A percentile compares a stretch with the other conserved stretches of the same genome.
Evolutionary conservation across 2,113 vertebrate species (phyloP).

Genomic region (Puffinus mauretanicus): DNA sequence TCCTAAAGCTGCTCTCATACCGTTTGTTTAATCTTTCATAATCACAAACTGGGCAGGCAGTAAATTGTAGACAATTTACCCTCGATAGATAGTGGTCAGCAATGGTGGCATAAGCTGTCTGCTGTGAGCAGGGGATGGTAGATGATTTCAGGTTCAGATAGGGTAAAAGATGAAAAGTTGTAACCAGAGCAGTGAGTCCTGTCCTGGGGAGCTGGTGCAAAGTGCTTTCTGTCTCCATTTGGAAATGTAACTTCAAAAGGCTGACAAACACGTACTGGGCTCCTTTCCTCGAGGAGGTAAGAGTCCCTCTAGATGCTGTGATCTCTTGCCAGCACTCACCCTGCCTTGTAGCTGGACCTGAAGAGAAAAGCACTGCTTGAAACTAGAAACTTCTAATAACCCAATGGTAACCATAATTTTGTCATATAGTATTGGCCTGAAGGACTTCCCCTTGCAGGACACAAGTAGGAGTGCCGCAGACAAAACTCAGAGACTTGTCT

Average conservation of each 20-base stretch:
- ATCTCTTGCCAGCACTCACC: not conserved
- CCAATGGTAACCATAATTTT: not conserved
- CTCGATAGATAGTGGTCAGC: slow-evolving; percentile 50
- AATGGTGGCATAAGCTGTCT: not conserved
- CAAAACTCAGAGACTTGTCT: not conserved
- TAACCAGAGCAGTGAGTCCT: not conserved
- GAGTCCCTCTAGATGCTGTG: not conserved
- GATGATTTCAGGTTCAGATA: not conserved
- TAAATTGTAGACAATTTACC: slow-evolving; percentile 48
- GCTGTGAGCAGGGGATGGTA: not conserved
- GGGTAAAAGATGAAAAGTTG: not conserved
- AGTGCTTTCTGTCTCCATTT: not conserved
- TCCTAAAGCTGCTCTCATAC: slow-evolving; percentile 62
- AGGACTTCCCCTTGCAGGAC: not conserved
- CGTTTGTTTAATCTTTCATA: slow-evolving; percentile 65
- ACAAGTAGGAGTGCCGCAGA: not conserved
- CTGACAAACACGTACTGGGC: accelerated
- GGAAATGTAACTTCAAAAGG: not conserved
- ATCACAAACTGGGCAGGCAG: not conserved
- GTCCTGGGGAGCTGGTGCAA: not conserved
- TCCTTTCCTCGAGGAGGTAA: not conserved
- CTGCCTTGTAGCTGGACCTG: not conserved
- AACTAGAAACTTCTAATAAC: not conserved
- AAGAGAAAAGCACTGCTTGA: not conserved
- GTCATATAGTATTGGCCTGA: not conserved